Base-by-base conservation (phyloP, 2,888 invertebrate genomes). In the Steromphala cineraria region DNA sequence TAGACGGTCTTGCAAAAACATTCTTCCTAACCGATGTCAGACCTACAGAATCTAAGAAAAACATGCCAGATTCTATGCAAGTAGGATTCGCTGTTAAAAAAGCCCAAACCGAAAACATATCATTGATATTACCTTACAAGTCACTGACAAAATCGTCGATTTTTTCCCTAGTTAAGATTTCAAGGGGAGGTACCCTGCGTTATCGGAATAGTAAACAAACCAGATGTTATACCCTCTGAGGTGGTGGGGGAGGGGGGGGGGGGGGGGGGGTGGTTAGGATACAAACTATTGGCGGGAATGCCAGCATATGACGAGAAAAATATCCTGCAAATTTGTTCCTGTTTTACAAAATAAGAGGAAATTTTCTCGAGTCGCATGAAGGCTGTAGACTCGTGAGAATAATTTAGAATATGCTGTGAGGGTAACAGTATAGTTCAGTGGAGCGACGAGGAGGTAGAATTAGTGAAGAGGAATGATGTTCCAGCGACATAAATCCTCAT, bases 61-160 rank as follows among this genome's bases (percentile, higher is more conserved):
- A 62, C 62, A 62, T 62, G 62, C 62, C 62, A 62, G 15, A 17
- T 62, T 28, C 15, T 24, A 24, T 24, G 62, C 62, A 62, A 62
- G 21, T 24, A 62, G 62, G 24, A 46, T 13, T 62, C 24, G 62
- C 15, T 24, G 28, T 62, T 62, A 3, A 28, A 62, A 62, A 62
- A 62, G 62, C 62, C 24, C 62, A 62, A 62, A 62, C 62, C 24
- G 17, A 62, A 62, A 62, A 62, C 62, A 62, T 62, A 62, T 62
- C 62, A 62, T 28, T 28, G 62, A 28, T 28, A 62, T 62, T 62
- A 10, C 62, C 62, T 62, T 62, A 62, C 62, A 62, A 28, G 62
- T 62, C 28, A 4, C 62, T 62, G 62, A 62, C 62, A 62, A 62
- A 62, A 62, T 24, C 13, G 62, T 13, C 19, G 62, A 62, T 13